Percentiles rank a stretch among this genome's conserved stretches.
These are phyloP conservation scores for Psococerastis gibbosa DNA, from an alignment of 2,888 invertebrate species.

Conservation along the genomic window DNA sequence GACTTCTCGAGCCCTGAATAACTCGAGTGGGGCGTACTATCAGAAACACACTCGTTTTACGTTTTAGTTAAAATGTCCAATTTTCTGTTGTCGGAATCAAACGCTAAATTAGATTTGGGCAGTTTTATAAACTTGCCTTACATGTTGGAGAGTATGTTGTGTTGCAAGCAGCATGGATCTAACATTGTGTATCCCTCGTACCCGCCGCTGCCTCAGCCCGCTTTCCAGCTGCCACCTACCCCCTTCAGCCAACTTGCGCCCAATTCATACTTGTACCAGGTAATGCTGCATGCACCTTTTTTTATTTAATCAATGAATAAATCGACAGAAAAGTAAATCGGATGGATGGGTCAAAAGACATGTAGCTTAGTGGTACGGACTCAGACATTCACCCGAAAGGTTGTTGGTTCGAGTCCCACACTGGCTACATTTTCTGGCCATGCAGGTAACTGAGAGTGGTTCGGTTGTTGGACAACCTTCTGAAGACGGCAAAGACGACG, in stretches of 20 bases:
- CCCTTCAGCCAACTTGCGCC: conserved; percentile 19
- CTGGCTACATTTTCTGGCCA: too few species aligned
- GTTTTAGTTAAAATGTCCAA: too few species aligned
- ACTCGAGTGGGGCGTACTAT: too few species aligned
- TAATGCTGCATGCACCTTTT: not conserved
- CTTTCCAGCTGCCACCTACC: conserved; percentile 33
- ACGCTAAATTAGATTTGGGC: too few species aligned
- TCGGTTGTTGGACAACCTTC: conserved; percentile 1
- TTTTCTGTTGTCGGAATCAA: too few species aligned
- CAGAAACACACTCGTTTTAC: too few species aligned
- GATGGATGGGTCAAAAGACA: conserved; percentile 40
- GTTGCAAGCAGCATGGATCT: conserved; percentile 36
- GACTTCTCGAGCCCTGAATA: too few species aligned
- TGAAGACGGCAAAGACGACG: conserved; percentile 3
- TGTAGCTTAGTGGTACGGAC: too few species aligned
- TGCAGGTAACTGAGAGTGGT: conserved; percentile 23
- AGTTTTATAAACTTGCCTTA: too few species aligned
- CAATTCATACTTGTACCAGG: conserved; percentile 3
- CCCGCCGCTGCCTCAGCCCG: conserved; percentile 40
- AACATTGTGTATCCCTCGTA: conserved; percentile 47
- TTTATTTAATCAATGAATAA: not conserved
- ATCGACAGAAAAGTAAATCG: not conserved
- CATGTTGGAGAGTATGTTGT: too few species aligned
- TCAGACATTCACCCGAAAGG: too few species aligned
- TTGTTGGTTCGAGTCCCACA: too few species aligned